A percentile compares a stretch with the other conserved stretches of the same genome.
Evolutionary conservation across 2,888 invertebrate species (phyloP).

Genomic region (Perizoma flavofasciatum): DNA sequence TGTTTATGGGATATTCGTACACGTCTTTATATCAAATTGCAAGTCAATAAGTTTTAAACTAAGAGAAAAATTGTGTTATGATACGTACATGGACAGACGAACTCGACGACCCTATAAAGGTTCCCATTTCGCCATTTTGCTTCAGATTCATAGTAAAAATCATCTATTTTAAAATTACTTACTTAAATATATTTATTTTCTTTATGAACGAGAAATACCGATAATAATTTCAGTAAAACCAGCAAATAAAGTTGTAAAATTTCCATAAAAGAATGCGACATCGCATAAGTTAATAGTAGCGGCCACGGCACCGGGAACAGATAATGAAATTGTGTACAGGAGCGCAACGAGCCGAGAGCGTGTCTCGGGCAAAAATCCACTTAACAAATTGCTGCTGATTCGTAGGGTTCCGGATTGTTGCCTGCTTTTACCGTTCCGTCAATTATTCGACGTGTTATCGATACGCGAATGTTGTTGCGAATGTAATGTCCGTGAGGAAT

Average conservation of each 20-base stretch:
- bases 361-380: constrained; percentile 84
- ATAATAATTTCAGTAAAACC: constrained; percentile 9
- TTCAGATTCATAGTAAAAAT: no score
- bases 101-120: no score
- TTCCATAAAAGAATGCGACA: constrained; percentile 68
- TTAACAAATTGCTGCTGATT: constrained; percentile 85
- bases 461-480: constrained; percentile 56
- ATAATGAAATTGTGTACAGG: constrained; percentile 84
- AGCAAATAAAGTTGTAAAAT: constrained; percentile 54
- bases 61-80: no score
- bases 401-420: constrained; percentile 83
- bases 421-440: constrained; percentile 79
- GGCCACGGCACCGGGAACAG: constrained; percentile 52
- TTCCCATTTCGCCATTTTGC: no score
- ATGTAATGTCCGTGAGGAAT: constrained; percentile 13
- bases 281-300: constrained; percentile 78
- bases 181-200: no score
- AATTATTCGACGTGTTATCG: constrained; percentile 77
- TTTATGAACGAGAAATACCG: constrained; percentile 2
- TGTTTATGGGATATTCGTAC: no score
- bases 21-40: no score
- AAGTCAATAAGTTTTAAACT: no score
- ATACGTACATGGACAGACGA: no score
- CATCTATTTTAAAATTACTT: no score
- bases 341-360: constrained; percentile 82